Evolutionary conservation across 2,113 vertebrate species (phyloP).

Genomic region (Chloropsis hardwickii): DNA sequence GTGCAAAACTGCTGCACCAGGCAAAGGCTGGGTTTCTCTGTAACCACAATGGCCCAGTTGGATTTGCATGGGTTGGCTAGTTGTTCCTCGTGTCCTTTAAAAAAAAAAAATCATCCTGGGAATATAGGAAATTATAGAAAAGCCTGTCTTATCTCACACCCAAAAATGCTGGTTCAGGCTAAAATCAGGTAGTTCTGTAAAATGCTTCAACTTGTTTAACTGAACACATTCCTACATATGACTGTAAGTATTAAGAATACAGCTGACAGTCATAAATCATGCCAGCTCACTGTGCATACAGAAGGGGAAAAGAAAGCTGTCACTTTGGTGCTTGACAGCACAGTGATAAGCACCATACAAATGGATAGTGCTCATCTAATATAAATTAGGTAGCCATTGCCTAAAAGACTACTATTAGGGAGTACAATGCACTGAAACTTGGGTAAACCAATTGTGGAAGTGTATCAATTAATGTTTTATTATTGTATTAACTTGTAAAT

Average conservation of each 20-base stretch:
- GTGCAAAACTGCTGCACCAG: background rate
- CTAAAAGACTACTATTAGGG: background rate
- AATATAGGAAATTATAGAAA: background rate
- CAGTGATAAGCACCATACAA: background rate
- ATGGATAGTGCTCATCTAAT: background rate
- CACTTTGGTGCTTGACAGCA: background rate
- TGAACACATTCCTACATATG: background rate
- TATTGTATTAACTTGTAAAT: too few relatives aligned
- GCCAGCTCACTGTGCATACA: background rate
- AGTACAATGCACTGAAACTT: background rate
- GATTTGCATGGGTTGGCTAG: background rate
- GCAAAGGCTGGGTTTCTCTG: background rate
- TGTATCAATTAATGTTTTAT: too few relatives aligned
- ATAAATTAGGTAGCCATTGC: background rate
- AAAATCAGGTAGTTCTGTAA: background rate
- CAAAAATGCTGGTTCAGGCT: background rate
- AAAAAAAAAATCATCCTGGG: background rate
- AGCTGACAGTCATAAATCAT: background rate
- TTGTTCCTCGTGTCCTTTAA: fast-evolving
- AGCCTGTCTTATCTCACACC: background rate
- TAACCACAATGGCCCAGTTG: fast-evolving
- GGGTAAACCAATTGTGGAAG: background rate
- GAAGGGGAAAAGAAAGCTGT: background rate
- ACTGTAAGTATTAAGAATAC: background rate
- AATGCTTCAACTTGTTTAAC: background rate